Evolutionary conservation across 2,888 invertebrate genomes (phyloP).

Genomic region (Rhynchonema sp.): DNA sequence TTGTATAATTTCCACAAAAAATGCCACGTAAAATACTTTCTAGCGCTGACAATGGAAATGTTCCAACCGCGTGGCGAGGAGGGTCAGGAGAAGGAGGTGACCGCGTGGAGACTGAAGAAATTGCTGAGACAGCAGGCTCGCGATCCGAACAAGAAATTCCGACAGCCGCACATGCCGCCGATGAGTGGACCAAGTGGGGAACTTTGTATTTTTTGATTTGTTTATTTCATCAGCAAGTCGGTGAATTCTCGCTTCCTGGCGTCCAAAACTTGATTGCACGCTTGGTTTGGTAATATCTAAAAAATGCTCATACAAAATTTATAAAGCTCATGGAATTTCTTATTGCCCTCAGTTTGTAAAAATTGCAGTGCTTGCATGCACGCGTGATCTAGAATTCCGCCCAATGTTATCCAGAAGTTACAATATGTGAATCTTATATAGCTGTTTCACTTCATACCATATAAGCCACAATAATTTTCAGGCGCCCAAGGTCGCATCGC

Average conservation of each 20-base stretch:
- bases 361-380: no score
- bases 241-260: no score
- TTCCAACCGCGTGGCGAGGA: constrained; percentile 52
- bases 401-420: no score
- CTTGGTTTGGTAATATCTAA: no score
- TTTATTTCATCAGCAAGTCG: no score
- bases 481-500: background rate
- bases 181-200: constrained; percentile 38
- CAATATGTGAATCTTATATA: no score
- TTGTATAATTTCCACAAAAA: background rate
- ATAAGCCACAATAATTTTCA: background rate
- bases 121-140: constrained; percentile 36
- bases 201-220: no score
- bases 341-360: no score
- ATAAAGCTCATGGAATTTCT: no score
- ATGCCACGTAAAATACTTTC: background rate
- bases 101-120: constrained; percentile 19
- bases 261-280: no score
- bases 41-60: constrained; percentile 65
- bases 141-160: constrained; percentile 34
- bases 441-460: background rate
- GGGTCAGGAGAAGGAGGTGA: constrained; percentile 23
- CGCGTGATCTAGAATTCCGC: no score
- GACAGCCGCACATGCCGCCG: constrained; percentile 39
- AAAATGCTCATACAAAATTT: no score